Conservation (phyloP, 2,797 vertebrate species). For the Cossypha heuglini region DNA sequence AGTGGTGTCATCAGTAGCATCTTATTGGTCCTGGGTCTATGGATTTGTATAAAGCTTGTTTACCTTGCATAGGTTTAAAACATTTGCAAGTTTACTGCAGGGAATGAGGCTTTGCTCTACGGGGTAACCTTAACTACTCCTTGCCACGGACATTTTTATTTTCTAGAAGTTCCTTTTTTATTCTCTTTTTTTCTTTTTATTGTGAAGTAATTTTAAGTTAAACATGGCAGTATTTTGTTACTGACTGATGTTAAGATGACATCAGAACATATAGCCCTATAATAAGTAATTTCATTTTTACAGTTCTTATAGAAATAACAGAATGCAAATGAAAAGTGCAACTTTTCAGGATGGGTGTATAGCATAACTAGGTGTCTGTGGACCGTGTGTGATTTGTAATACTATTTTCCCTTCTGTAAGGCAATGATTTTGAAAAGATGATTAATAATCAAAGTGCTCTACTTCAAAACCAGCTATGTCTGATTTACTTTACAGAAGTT, state of each 20-base stretch:
- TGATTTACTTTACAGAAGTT: not conserved
- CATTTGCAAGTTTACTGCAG: not conserved
- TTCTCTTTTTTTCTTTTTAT: not conserved
- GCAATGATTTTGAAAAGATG: not conserved
- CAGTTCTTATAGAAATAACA: not conserved
- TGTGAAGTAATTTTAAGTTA: not conserved
- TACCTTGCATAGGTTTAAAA: not conserved
- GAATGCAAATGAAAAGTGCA: not conserved
- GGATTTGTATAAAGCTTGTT: not conserved
- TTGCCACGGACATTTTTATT: not conserved
- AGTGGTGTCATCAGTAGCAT: not conserved
- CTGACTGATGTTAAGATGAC: not conserved
- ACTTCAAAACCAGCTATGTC: not conserved
- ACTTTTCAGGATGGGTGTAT: not conserved
- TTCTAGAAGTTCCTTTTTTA: not conserved
- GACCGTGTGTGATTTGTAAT: not conserved
- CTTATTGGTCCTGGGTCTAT: not conserved
- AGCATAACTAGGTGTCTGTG: not conserved
- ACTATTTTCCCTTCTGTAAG: not conserved
- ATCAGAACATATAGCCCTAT: fast-evolving
- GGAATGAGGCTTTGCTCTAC: not conserved
- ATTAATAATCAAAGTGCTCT: not conserved
- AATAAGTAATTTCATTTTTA: not conserved
- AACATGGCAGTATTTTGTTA: not conserved
- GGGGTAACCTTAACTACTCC: not conserved